Evolutionary conservation across 1,140 invertebrate species (phyloP), one percentile per base, ranked within the genome.

Genomic region (Diachasma alloeum): DNA sequence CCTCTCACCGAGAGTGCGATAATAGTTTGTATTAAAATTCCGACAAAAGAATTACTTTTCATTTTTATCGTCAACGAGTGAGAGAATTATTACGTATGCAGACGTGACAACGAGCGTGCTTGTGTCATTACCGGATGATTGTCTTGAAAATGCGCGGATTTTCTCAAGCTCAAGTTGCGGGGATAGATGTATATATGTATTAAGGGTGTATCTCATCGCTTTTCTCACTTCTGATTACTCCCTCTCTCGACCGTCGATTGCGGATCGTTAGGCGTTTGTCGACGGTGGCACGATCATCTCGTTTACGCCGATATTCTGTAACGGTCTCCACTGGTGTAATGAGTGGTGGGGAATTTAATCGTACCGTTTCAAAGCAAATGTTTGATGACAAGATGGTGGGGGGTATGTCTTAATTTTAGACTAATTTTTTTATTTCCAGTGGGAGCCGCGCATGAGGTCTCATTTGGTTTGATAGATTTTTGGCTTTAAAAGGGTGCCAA

Each of bases 21-120:
- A 63, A 63, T 63, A 63, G 59, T 63, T 53, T 63, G 59, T 63
- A 63, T 63, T 63, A 63, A 63, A 63, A 19, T 17, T 53, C 48
- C 19, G 59, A 63, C 15, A 63, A 63, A 63, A 63, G 19, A 63
- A 63, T 63, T 63, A 42, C 31, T 59, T 63, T 53, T 13, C 17
- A 63, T 15, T 66, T 31, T 42, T 42, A 2, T 11, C 39, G 37
- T 9, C 26, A 31, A 22, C 26, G 63, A 37, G 37, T 56, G 56
- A 59, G 56, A 22, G 13, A 17, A 70, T 73, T 44, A 75, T 67
- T 46, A 69, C 72, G 59, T 66, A 71, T 77, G 76, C 77, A 82
- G 79, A 87, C 87, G 88, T 89, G 88, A 88, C 85, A 78, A 84
- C 79, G 81, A 83, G 83, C 79, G 82, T 80, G 77, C 84, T 87